phyloP scores from a whole-genome alignment of 2,113 vertebrate species.

The Thymallus thymallus region DNA sequence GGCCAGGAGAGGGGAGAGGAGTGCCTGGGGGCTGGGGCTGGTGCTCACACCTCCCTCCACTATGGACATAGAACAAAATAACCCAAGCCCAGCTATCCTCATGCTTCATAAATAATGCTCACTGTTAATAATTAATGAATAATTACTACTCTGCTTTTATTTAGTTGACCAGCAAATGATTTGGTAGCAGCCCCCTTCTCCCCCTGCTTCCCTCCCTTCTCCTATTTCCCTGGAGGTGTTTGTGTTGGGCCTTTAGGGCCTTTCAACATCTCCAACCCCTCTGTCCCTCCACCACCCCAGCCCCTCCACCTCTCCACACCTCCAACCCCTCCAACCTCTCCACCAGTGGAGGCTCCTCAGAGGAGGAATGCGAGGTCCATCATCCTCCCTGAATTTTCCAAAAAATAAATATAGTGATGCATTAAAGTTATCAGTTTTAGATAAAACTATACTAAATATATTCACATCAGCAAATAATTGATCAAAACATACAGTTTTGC shows the following conservation, averaged over 20 bases:
- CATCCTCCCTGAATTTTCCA: no score
- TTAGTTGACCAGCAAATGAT: conserved; percentile 73
- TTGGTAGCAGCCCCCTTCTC: conserved; percentile 14
- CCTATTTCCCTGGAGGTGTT: conserved; percentile 49
- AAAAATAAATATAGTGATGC: no score
- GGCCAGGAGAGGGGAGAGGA: conserved; percentile 55
- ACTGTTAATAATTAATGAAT: conserved; percentile 77
- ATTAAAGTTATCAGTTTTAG: no score
- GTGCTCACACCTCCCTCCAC: conserved; percentile 52
- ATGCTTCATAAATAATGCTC: conserved; percentile 76
- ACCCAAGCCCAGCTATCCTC: conserved; percentile 56
- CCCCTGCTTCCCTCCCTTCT: background rate
- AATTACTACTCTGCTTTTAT: conserved; percentile 64
- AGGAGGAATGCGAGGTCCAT: no score
- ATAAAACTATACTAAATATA: no score
- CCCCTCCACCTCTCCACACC: background rate
- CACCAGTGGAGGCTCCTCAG: no score
- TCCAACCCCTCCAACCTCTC: no score
- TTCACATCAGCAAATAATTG: no score
- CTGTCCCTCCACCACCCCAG: conserved; percentile 1
- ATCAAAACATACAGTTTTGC: no score
- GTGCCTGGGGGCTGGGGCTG: conserved; percentile 76
- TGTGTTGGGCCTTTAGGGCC: conserved; percentile 42
- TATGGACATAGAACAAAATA: conserved; percentile 65
- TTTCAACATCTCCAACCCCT: background rate